Evolutionary conservation across 2,888 invertebrate genomes (phyloP).

Genomic region (Pachycephus smyrnensis): DNA sequence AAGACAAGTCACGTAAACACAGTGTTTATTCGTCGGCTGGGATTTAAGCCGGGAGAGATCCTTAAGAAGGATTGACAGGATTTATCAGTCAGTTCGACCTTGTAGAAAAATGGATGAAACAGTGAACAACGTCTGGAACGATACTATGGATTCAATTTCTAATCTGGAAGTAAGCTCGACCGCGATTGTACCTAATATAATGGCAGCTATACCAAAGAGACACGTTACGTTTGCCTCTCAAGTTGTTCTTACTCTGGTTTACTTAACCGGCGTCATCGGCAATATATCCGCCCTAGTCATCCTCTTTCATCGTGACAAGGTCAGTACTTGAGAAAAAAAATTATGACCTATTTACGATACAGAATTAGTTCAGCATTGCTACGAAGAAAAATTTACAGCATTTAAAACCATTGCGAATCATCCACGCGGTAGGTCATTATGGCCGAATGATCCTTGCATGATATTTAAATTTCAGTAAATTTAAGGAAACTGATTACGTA

Average conservation of each 20-base stretch:
- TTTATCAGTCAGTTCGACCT: not conserved
- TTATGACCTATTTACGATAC: not conserved
- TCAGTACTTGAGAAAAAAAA: slow-evolving; percentile 27
- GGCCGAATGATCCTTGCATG: not conserved
- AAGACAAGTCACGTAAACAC: too few species aligned
- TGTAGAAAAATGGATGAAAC: not conserved
- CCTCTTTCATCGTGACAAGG: slow-evolving; percentile 77
- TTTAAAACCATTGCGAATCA: not conserved
- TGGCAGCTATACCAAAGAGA: slow-evolving; percentile 28
- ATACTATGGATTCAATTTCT: slow-evolving; percentile 24
- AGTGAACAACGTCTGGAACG: slow-evolving; percentile 30
- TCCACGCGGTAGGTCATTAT: not conserved
- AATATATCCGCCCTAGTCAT: slow-evolving; percentile 83
- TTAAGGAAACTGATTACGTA: not conserved
- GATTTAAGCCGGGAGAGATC: too few species aligned
- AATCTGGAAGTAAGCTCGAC: slow-evolving; percentile 27
- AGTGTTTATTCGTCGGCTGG: too few species aligned
- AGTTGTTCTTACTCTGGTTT: slow-evolving; percentile 71
- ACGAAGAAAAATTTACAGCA: not conserved
- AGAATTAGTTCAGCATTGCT: not conserved
- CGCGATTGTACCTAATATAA: slow-evolving; percentile 22
- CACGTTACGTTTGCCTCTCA: slow-evolving; percentile 53
- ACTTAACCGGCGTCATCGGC: slow-evolving; percentile 78
- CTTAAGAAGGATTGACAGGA: not conserved
- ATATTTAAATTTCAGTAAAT: not conserved